Conservation (phyloP, 92 coral and sea anemone genomes). For the Siderastrea radians region DNA sequence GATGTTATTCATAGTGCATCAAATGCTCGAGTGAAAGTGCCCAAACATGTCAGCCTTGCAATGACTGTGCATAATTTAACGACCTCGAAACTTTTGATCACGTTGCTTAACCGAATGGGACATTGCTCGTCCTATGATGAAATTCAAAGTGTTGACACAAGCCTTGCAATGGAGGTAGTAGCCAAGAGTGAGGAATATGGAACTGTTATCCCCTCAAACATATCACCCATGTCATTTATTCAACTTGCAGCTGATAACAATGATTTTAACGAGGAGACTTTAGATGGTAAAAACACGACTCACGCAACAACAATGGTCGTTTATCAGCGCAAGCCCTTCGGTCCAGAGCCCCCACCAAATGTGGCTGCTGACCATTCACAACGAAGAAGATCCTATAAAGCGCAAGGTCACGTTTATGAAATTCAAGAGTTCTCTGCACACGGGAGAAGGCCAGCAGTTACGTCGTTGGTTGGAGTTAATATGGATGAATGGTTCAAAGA, state of each 20-base stretch:
- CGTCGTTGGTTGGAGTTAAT: neutral
- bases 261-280: no score
- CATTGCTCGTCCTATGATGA: constrained; percentile 10
- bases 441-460: constrained; percentile 51
- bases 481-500: neutral
- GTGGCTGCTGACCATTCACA: constrained; percentile 31
- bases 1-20: constrained; percentile 29
- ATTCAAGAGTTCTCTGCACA: constrained; percentile 43
- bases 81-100: constrained; percentile 41
- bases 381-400: constrained; percentile 13
- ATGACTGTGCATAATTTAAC: constrained; percentile 53
- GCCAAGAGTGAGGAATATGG: no score
- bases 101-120: constrained; percentile 55
- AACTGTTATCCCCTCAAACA: no score
- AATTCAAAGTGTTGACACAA: no score
- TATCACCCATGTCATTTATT: no score
- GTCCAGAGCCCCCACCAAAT: constrained; percentile 42
- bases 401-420: constrained; percentile 25
- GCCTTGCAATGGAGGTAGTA: no score
- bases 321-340: constrained; percentile 19
- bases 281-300: neutral
- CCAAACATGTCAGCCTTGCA: constrained; percentile 57
- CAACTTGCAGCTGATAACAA: no score
- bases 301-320: neutral
- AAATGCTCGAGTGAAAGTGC: constrained; percentile 35